Percentiles rank a stretch among this genome's conserved stretches.
Evolutionary conservation across 2,113 vertebrate genomes (phyloP).

Genomic region (Sebastes fasciatus): DNA sequence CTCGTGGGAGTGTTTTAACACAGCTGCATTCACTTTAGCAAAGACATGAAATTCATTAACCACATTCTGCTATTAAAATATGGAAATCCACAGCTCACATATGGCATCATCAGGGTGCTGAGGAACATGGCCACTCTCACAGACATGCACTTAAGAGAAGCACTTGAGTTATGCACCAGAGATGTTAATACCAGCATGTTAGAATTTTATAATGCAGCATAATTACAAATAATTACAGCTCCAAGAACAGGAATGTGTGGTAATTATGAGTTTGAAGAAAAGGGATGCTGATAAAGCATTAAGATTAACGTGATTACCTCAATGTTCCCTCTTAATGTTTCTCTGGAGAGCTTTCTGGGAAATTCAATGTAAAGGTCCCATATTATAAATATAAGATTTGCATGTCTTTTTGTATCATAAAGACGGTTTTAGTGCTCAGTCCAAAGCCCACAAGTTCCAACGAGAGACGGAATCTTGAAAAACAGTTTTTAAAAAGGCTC

Average conservation of each 20-base stretch:
- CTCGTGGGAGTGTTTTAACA: neutral
- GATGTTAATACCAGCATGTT: no score
- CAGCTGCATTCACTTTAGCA: neutral
- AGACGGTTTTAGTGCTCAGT: no score
- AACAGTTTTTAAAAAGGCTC: neutral
- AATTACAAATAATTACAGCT: neutral
- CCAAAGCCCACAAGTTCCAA: neutral
- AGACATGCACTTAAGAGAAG: neutral
- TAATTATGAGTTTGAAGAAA: neutral
- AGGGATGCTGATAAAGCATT: neutral
- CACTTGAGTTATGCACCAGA: neutral
- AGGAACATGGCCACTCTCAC: neutral
- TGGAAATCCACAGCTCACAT: constrained; percentile 25
- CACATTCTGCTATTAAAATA: constrained; percentile 14
- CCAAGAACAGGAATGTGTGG: neutral
- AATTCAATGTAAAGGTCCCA: no score
- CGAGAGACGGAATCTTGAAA: neutral
- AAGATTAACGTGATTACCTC: neutral
- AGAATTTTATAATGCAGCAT: neutral
- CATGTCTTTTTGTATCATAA: no score
- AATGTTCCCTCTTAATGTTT: neutral
- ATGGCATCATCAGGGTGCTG: neutral
- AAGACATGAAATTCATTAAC: constrained; percentile 18
- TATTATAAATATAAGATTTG: no score
- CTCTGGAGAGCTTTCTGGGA: neutral